Evolutionary conservation across 2,797 vertebrate genomes (phyloP), one percentile per base, ranked within the genome.

Genomic region (Intellagama lesueurii): DNA sequence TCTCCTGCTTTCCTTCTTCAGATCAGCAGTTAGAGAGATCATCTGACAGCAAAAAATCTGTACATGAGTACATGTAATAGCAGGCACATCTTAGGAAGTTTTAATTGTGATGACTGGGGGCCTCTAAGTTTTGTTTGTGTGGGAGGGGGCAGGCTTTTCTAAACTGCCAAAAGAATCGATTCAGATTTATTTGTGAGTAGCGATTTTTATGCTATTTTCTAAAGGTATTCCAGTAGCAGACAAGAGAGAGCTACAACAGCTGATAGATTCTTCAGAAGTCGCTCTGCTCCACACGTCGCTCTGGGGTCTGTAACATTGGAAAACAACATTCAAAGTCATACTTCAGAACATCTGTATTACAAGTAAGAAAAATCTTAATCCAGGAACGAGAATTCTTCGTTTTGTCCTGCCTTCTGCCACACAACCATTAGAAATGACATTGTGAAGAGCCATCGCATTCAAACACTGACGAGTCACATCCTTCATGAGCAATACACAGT

Each of bases 141-240:
- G 9, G 9, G 52, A 1, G 52, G 24, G 32, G 60, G 1, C 19
- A 9, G 12, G 35, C 28, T 64, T 8, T 28, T 44, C 44, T 40
- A 35, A 30, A 76, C 30, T 35, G 49, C 17, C 66, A 47, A 64
- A 81, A 81, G 30, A 47, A 44, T 47, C 40, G 32, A 26, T 35
- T 79, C 40, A 12, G 35, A 86, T 76, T 77, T 16, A 76, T 56
- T 56, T 56, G 9, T 56, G 52, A 56, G 9, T 83, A 49, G 30
- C 1, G 1, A 19, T 22, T 35, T 14, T 32, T 14, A n/a, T n/a
- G 22, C 11, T 47, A 40, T 24, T 56, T 44, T 30, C 32, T 92
- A 88, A 89, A 92, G n/a, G 49, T 80, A 87, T 56, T 16, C 28
- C 70, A 83, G 78, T 30, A 91, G 47, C 69, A 89, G 77, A 40